phyloP scores from a whole-genome alignment of 2,888 invertebrate genomes.

The Xestia sexstrigata region DNA sequence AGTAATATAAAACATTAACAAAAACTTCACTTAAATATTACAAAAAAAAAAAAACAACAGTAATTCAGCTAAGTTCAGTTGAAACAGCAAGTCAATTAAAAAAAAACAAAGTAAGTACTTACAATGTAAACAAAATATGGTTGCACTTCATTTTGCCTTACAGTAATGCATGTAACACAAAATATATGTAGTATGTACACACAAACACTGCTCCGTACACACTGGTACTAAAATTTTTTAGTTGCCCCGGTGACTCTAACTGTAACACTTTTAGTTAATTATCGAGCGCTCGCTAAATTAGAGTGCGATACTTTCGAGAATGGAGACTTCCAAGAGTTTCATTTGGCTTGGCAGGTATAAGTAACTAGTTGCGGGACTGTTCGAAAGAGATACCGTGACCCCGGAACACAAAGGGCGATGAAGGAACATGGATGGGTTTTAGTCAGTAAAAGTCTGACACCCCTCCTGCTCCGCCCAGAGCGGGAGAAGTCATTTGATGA shows the following conservation, averaged over 20 bases:
- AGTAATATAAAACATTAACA: neutral
- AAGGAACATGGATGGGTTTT: too few relatives aligned
- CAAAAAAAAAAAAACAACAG: neutral
- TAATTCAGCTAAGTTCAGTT: neutral
- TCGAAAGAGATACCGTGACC: too few relatives aligned
- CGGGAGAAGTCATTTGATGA: too few relatives aligned
- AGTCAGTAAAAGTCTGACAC: too few relatives aligned
- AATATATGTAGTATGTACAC: conserved; percentile 57
- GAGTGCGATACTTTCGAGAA: conserved; percentile 56
- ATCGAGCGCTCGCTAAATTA: conserved; percentile 73
- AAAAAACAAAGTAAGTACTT: conserved; percentile 61
- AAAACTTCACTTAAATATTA: neutral
- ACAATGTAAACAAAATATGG: conserved; percentile 69
- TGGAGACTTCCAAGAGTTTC: conserved; percentile 1
- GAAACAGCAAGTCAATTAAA: neutral
- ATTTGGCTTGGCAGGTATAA: neutral
- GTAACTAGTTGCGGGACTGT: too few relatives aligned
- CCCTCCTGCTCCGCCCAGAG: too few relatives aligned
- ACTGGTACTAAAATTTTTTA: conserved; percentile 67
- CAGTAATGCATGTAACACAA: conserved; percentile 23
- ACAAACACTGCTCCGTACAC: conserved; percentile 64
- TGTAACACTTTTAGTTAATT: conserved; percentile 73
- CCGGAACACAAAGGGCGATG: too few relatives aligned
- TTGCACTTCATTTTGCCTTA: conserved; percentile 70
- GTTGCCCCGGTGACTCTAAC: conserved; percentile 55